Evolutionary conservation across 2,113 vertebrate species (phyloP).

Genomic region (Scolopax mira): DNA sequence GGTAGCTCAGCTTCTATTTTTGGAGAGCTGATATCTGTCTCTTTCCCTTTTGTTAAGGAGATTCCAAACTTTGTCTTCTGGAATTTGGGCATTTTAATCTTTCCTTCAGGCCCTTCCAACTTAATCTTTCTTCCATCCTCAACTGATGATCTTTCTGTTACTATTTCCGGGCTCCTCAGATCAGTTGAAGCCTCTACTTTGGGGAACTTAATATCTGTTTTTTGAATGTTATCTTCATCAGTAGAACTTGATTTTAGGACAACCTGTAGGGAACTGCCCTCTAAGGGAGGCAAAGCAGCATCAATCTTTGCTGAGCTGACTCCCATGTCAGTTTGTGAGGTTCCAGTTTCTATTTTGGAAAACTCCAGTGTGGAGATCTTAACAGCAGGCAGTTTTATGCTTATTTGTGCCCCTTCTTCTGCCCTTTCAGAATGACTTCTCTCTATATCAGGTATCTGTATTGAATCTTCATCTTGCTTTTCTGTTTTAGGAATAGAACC

Average conservation of each 20-base stretch:
- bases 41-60: conserved; percentile 39
- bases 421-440: not conserved
- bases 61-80: conserved; percentile 60
- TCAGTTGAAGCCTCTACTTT: not conserved
- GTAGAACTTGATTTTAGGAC: not conserved
- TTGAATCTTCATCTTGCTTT: not conserved
- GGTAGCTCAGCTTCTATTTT: not conserved
- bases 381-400: conserved; percentile 19
- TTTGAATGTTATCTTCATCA: not conserved
- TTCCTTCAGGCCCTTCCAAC: conserved; percentile 35
- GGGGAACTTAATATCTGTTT: not conserved
- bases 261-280: not conserved
- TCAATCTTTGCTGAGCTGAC: not conserved
- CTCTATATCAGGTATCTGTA: conserved; percentile 24
- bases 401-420: conserved; percentile 12
- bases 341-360: not conserved
- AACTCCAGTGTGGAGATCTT: not conserved
- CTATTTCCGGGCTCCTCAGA: not conserved
- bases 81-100: conserved; percentile 48
- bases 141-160: not conserved
- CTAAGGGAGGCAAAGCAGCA: not conserved
- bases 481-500: not conserved
- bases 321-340: not conserved
- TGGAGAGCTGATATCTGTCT: not conserved
- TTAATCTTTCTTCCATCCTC: conserved; percentile 26